phyloP scores from a whole-genome alignment of 2,113 vertebrate species.

The Microtus pennsylvanicus region DNA sequence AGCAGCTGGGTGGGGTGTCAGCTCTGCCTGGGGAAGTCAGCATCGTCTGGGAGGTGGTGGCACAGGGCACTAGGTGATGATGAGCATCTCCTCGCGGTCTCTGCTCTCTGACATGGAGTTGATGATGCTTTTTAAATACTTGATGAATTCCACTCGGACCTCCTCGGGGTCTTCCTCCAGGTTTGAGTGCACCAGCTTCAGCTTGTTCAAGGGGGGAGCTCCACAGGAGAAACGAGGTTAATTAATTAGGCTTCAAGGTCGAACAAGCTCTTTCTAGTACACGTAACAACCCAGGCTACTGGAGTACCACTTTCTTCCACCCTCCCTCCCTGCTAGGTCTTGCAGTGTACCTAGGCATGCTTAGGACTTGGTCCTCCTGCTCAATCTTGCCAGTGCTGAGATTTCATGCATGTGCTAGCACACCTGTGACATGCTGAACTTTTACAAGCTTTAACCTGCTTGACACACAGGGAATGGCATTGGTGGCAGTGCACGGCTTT shows the following conservation, averaged over 20 bases:
- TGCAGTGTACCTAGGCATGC: too few relatives aligned
- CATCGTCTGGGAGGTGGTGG: background rate
- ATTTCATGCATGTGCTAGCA: background rate
- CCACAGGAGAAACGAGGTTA: constrained; percentile 65
- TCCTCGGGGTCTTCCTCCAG: constrained; percentile 96
- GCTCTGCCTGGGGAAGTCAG: background rate
- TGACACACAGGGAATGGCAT: background rate
- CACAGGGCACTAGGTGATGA: constrained; percentile 88
- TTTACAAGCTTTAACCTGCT: background rate
- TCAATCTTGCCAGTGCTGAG: background rate
- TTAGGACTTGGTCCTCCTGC: background rate
- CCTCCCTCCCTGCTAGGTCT: background rate
- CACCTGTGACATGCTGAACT: background rate
- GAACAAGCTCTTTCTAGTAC: background rate
- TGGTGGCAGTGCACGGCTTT: background rate
- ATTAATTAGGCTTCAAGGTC: constrained; percentile 17
- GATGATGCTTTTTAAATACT: constrained; percentile 91
- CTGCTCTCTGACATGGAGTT: constrained; percentile 93
- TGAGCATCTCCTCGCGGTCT: constrained; percentile 96
- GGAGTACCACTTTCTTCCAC: background rate
- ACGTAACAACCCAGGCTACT: background rate
- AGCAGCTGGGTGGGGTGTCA: background rate
- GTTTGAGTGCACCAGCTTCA: constrained; percentile 93
- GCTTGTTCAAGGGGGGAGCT: constrained; percentile 92
- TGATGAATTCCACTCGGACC: constrained; percentile 91